Base-by-base conservation (phyloP, 2,113 vertebrate species). In the Prunella himalayana region DNA sequence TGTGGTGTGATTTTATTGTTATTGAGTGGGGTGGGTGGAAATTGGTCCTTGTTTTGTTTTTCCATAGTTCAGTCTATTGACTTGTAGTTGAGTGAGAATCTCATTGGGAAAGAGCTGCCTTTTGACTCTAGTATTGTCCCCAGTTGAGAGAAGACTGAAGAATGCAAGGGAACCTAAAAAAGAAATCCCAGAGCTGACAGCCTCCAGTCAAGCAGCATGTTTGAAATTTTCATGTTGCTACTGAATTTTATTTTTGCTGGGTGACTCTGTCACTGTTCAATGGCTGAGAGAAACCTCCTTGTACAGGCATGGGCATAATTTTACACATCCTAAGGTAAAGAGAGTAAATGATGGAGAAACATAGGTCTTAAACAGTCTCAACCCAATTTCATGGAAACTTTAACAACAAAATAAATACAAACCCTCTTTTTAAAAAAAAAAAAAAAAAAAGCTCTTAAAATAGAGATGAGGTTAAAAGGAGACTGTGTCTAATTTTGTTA, bases 381-480 rank as follows among this genome's bases (percentile, higher is more conserved):
- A n/a, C 54, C 90, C 37, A 47, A 39, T 91, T 94, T 96, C 83
- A 91, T 41, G 37, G 95, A 93, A 89, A 94, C 88, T 94, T 94
- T 49, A 93, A 66, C 82, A 96, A 56, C 39, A 60, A 63, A 96
- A 94, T 42, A 86, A 89, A 97, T 50, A 82, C 37, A 88, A 88
- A 35, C 30, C 24, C 23, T 89, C 24, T 72, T 24, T 28, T 53
- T 30, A n/a, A n/a, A n/a, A n/a, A n/a, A 39, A 42, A 59, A 79
- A 64, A 41, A 60, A 57, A 33, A 54, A 57, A 57, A 57, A 3
- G 0, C 21, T 44, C 78, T 94, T 95, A 92, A 72, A 92, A 95
- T 90, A 97, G 83, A 90, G 82, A 64, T n/a, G 89, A 94, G 92
- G 94, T 95, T 96, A 92, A 97, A 95, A 97, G 88, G 88, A 97